Base-by-base conservation (phyloP, 2,888 invertebrate species). In the Spisula subtruncata region DNA sequence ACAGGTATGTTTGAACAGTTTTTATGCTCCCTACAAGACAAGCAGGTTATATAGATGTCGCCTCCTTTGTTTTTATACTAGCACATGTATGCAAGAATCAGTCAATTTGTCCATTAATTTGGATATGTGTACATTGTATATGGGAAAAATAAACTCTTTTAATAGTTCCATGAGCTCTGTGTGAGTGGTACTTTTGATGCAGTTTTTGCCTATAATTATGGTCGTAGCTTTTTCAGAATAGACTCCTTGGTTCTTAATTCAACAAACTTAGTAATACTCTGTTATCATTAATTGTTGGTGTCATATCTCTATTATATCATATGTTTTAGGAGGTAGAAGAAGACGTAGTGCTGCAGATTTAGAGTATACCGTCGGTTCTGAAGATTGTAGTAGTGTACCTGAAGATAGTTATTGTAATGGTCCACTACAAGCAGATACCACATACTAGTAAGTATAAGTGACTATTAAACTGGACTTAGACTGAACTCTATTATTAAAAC, bases 341-440 rank as follows among this genome's bases (percentile, higher is more conserved):
- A 81, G 83, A n/a, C 60, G 85, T 29, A 41, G 35, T 25, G 71
- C 29, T 20, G 79, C 75, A 16, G 60, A 87, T 20, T 18, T 60
- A n/a, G 60, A 85, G n/a, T 91, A 83, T 41, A 89, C 79, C 6
- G 79, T 89, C 29, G 90, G 90, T 12, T 29, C 12, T 29, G 89
- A 89, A 8, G 66, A 41, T 16, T 91, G 91, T 80, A 80, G 54
- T 29, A 51, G 79, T 32, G 54, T 56, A 20, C 29, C 48, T 10
- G 51, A 80, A 0, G 71, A 56, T 56, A 29, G 81, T 20, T 91
- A 66, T 71, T 91, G 91, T 41, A 91, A 91, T 87, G 91, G 91
- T 35, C 91, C 89, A 4, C 66, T 91, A 0, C 25, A 60, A 8
- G 80, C 91, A 14, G 79, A 81, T 29, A 90, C 91, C n/a, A 51